Evolutionary conservation across 2,888 invertebrate genomes (phyloP).

Genomic region (Chaetoderma sp.): DNA sequence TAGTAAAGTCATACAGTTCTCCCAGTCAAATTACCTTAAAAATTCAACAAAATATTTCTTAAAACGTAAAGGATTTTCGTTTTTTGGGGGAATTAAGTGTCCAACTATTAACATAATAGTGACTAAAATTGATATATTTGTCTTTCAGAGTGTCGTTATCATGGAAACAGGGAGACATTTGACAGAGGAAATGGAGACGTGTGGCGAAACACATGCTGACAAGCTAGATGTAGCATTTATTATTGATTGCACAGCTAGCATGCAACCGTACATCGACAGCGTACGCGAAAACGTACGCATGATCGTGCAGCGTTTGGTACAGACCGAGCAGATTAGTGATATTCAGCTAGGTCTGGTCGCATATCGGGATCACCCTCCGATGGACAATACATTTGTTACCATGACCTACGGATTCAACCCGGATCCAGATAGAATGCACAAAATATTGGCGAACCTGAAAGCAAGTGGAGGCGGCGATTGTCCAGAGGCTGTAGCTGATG

Average conservation of each 20-base stretch:
- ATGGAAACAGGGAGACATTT: too few species aligned
- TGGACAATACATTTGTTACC: conserved; percentile 38
- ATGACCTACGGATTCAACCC: conserved; percentile 41
- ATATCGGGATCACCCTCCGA: conserved; percentile 43
- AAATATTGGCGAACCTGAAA: conserved; percentile 30
- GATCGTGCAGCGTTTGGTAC: conserved; percentile 60
- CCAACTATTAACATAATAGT: too few species aligned
- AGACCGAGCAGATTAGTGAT: conserved; percentile 49
- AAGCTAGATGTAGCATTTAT: conserved; percentile 63
- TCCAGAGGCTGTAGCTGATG: conserved; percentile 45
- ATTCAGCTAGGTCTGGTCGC: conserved; percentile 38
- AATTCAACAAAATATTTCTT: too few species aligned
- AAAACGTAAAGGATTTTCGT: too few species aligned
- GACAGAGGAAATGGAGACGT: too few species aligned
- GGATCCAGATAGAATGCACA: conserved; percentile 34
- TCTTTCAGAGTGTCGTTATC: too few species aligned
- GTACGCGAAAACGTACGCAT: conserved; percentile 54
- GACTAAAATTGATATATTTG: too few species aligned
- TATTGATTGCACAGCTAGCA: conserved; percentile 64
- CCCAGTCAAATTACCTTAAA: too few species aligned
- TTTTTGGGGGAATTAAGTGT: too few species aligned
- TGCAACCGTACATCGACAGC: conserved; percentile 58
- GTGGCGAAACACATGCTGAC: too few species aligned
- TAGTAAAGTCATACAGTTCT: too few species aligned
- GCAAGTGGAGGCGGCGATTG: conserved; percentile 41